phyloP scores from a whole-genome alignment of 1,140 invertebrate genomes.

The Drosophila pectinifera region DNA sequence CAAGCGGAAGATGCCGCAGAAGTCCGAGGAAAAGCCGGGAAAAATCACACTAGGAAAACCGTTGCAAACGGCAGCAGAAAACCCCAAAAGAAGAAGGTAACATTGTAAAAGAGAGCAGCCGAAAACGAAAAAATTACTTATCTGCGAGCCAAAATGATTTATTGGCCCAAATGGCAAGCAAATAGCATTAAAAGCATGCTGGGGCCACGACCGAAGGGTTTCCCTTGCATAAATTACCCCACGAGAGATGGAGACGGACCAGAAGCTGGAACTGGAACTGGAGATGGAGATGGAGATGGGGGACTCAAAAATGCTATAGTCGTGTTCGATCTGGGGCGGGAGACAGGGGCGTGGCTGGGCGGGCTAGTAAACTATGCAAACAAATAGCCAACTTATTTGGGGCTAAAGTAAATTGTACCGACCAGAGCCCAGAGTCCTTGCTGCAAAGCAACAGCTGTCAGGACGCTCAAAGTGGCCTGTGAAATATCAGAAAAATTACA shows the following conservation, averaged over 20 bases:
- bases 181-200: conserved; percentile 80
- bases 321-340: conserved; percentile 21
- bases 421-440: conserved; percentile 21
- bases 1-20: conserved; percentile 33
- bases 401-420: conserved; percentile 31
- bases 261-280: not conserved
- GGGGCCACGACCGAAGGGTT: conserved; percentile 68
- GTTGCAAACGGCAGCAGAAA: conserved; percentile 56
- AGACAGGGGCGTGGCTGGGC: conserved; percentile 26
- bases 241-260: conserved; percentile 31
- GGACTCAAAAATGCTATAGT: conserved; percentile 51
- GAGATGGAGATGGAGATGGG: conserved; percentile 1
- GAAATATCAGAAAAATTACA: conserved; percentile 41
- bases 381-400: conserved; percentile 54
- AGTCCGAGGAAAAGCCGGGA: conserved; percentile 38
- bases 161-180: conserved; percentile 82
- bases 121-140: conserved; percentile 68
- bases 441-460: conserved; percentile 51
- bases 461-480: conserved; percentile 33
- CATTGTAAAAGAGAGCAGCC: conserved; percentile 43
- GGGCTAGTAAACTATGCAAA: conserved; percentile 64
- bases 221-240: conserved; percentile 71
- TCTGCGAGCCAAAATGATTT: conserved; percentile 78
- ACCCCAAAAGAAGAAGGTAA: conserved; percentile 39
- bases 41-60: conserved; percentile 61